Percentiles rank a stretch among this genome's conserved stretches.
Conservation (phyloP, 2,888 invertebrate species). For the Caenorhabditis japonica region DNA sequence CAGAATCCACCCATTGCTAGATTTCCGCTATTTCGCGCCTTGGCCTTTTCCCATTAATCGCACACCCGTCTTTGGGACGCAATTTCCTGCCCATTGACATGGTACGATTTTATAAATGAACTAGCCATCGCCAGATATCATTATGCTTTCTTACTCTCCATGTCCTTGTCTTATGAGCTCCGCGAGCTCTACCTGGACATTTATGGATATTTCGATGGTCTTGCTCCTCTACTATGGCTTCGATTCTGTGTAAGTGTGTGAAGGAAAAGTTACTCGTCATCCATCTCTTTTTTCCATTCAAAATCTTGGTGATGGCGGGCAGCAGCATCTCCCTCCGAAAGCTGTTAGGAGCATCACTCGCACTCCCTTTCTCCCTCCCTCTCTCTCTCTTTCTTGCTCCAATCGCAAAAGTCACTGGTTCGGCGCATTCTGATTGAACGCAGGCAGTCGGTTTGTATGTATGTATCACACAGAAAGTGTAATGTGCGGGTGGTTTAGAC, state of each 20-base stretch:
- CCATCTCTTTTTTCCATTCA: slow-evolving; percentile 10
- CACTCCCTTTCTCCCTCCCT: slow-evolving; percentile 14
- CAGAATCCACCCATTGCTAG: slow-evolving; percentile 1
- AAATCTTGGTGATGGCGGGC: slow-evolving; percentile 11
- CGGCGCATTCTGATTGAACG: slow-evolving; percentile 38
- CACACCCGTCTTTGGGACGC: slow-evolving; percentile 1
- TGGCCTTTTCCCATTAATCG: slow-evolving; percentile 29
- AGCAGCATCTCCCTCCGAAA: slow-evolving; percentile 4
- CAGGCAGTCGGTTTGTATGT: slow-evolving; percentile 29
- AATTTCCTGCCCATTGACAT: slow-evolving; percentile 30
- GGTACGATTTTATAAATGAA: slow-evolving; percentile 18
- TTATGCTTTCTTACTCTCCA: slow-evolving; percentile 6
- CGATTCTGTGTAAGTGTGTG: slow-evolving; percentile 28
- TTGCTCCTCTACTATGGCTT: slow-evolving; percentile 37
- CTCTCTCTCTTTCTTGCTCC: slow-evolving; percentile 5
- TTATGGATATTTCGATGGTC: slow-evolving; percentile 41
- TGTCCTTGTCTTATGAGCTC: slow-evolving; percentile 25
- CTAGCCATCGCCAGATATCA: background rate
- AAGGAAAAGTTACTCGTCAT: slow-evolving; percentile 1
- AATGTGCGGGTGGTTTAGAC: slow-evolving; percentile 39
- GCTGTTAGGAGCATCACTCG: slow-evolving; percentile 31
- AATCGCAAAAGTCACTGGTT: no score
- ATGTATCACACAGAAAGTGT: slow-evolving; percentile 30
- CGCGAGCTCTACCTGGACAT: slow-evolving; percentile 40
- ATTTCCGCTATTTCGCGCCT: slow-evolving; percentile 5